Percentiles rank a stretch among this genome's conserved stretches.
phyloP scores from a whole-genome alignment of 2,797 vertebrate species.

The Acipenser ruthenus region DNA sequence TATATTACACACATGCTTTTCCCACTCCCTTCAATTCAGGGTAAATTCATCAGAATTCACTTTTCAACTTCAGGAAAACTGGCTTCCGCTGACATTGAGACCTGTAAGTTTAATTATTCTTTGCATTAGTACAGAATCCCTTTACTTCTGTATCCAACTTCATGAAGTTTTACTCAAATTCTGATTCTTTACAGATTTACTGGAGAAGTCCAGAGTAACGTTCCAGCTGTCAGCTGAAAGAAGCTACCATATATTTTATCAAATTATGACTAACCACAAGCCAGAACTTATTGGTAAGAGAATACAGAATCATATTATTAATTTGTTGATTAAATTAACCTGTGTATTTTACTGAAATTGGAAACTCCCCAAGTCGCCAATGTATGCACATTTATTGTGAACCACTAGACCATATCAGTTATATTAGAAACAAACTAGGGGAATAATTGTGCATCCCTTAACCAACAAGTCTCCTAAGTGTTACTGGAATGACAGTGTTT shows the following conservation, averaged over 20 bases:
- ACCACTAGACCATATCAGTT: too few relatives aligned
- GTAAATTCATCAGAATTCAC: constrained; percentile 77
- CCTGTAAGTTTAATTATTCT: constrained; percentile 53
- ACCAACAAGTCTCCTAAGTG: too few relatives aligned
- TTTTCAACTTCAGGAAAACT: constrained; percentile 68
- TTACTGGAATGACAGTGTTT: too few relatives aligned
- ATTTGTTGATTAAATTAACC: too few relatives aligned
- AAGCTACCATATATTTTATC: constrained; percentile 32
- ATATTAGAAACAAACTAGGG: too few relatives aligned
- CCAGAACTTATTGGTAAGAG: constrained; percentile 64
- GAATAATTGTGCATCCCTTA: too few relatives aligned
- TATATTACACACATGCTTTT: not conserved
- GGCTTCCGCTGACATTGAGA: constrained; percentile 72
- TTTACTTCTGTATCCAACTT: too few relatives aligned
- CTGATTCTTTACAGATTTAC: too few relatives aligned
- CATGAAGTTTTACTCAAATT: too few relatives aligned
- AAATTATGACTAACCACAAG: constrained; percentile 64
- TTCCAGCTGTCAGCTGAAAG: too few relatives aligned
- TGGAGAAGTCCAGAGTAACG: too few relatives aligned
- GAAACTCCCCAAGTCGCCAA: not conserved
- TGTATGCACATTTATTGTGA: too few relatives aligned
- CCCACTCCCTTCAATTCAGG: constrained; percentile 35
- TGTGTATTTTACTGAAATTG: not conserved
- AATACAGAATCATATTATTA: not conserved
- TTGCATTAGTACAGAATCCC: not conserved